Base-by-base conservation (phyloP, 2,797 vertebrate genomes). In the Loris lydekkerianus region DNA sequence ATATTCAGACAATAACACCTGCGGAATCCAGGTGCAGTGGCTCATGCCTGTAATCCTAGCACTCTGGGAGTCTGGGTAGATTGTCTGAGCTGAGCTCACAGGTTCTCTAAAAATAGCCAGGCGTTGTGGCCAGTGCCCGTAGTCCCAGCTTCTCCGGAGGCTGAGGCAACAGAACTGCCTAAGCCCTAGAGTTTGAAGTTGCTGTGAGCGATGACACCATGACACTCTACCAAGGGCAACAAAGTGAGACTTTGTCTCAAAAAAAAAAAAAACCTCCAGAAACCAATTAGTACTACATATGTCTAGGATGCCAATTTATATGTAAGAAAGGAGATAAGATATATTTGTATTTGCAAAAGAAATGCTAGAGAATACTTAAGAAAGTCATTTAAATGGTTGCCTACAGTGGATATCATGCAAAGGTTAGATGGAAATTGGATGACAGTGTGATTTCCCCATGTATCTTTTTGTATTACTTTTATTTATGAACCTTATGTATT, bases 271-370 rank as follows among this genome's bases (percentile, higher is more conserved):
- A 13, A 49, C 49, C 67, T 83, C 15, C 18, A 82, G 89, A 90
- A 90, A 89, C 27, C 37, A 75, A 63, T 78, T 46, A 65, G 31
- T 63, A 69, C 29, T 46, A n/a, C 87, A 8, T 77, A 46, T 90
- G 86, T 86, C 58, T 90, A 77, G 63, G 69, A 90, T 18, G 5
- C 58, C 77, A 70, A 34, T 93, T 85, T 60, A 73, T 49, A 40
- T 65, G 17, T 73, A 61, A 78, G 72, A 93, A 85, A 91, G 40
- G 31, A 77, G 67, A 80, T 21, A 63, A 90, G 80, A 61, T 34
- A 40, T 25, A 70, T 40, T 91, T 56, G 37, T 65, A 92, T 87
- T 67, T 91, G 25, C 58, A 94, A 75, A 94, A 65, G 65, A 77
- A 92, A 78, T 7, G 60, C 69, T 18, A 78, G 31, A 65, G 8